Base-by-base conservation (phyloP, 2,797 vertebrate species). In the Phrynocephalus guinanensis region DNA sequence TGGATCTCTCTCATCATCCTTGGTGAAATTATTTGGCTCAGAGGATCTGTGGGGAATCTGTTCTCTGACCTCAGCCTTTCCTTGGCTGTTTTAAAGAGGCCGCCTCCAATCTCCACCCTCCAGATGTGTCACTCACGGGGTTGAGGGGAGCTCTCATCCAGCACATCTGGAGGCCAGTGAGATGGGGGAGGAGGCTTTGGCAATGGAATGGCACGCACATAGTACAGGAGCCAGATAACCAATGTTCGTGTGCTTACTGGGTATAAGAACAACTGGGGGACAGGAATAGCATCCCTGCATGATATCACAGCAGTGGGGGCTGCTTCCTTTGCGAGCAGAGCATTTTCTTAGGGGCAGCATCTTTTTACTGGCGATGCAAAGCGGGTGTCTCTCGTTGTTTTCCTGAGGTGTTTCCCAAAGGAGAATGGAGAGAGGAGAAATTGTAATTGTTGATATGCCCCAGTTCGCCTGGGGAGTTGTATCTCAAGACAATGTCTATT, bases 371-470 rank as follows among this genome's bases (percentile, higher is more conserved):
- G 67, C 44, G 20, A 72, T 79, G 67, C 52, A 50, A 50, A 76
- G 44, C 71, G 5, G 60, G 24, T 66, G 50, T 68, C 28, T 48
- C 28, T 18, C 71, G 68, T 75, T 87, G 44, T 82, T 87, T 30
- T 80, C 68, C n/a, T 60, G 52, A 86, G 63, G 48, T 60, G 22
- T 78, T 83, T 15, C 73, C 68, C 48, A 18, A 82, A 81, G 70
- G 56, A 81, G n/a, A 22, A 30, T 8, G 9, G 68, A 52, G 11
- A 50, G 26, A 81, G 52, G 30, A 63, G 22, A 30, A 81, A 38
- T 60, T n/a, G 83, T 22, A 85, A 77, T 76, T 88, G 63, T 71
- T 68, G 48, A 68, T 72, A 83, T 73, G 67, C 44, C 67, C 33
- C 38, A 60, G 26, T 28, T 73, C 16, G 24, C 71, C 50, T 75